A percentile compares a stretch with the other conserved stretches of the same genome.
phyloP scores from a whole-genome alignment of 1,140 invertebrate genomes.

The Probaryconus sp. region DNA sequence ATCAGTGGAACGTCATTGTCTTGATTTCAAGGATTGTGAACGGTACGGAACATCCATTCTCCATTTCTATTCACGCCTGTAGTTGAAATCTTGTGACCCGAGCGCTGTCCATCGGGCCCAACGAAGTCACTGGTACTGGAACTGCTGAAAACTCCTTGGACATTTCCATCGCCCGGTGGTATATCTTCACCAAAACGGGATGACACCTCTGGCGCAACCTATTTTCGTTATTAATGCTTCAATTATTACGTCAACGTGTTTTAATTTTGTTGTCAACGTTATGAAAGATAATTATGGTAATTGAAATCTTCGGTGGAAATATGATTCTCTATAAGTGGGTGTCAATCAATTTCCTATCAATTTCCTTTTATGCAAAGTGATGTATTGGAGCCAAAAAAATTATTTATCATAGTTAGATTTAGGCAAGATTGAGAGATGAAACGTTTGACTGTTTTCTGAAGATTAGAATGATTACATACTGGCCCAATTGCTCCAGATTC shows the following conservation, averaged over 20 bases:
- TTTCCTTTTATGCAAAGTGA: background rate
- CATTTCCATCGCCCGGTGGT: conserved; percentile 71
- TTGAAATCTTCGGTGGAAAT: no score
- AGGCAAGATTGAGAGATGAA: no score
- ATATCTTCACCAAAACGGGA: conserved; percentile 77
- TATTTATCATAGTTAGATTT: no score
- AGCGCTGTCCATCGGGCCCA: conserved; percentile 81
- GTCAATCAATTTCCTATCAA: no score
- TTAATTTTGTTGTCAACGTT: no score
- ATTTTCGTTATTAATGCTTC: background rate
- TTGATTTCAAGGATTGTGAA: conserved; percentile 71
- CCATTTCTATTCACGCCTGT: conserved; percentile 86
- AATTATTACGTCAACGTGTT: conserved; percentile 1
- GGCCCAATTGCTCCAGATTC: conserved; percentile 43
- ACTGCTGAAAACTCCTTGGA: conserved; percentile 81
- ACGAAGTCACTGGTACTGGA: conserved; percentile 80
- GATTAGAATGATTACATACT: conserved; percentile 19
- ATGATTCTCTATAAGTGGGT: no score
- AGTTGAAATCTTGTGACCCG: conserved; percentile 79
- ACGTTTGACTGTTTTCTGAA: background rate
- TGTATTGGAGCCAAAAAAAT: conserved; percentile 9
- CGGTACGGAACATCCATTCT: conserved; percentile 81
- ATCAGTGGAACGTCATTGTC: conserved; percentile 10
- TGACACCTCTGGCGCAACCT: conserved; percentile 80
- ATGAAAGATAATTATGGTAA: no score